Evolutionary conservation across 1,140 invertebrate species (phyloP).

Genomic region (Trachymyrmex septentrionalis): DNA sequence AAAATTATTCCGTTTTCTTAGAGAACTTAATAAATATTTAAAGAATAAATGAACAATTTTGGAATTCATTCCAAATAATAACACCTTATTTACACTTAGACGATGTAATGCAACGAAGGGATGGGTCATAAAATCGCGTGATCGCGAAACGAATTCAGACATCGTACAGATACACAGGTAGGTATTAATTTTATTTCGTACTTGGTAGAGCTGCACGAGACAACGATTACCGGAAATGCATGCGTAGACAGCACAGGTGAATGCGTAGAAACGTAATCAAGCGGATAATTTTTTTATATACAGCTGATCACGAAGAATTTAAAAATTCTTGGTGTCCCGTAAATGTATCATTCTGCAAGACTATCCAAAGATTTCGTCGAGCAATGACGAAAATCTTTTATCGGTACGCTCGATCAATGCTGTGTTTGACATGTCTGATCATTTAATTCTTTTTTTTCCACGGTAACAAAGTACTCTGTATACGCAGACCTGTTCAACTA

Average conservation of each 20-base stretch:
- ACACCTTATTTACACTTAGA: not conserved
- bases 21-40: too few species aligned
- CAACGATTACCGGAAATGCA: conserved; percentile 73
- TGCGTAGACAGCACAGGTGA: conserved; percentile 53
- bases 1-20: too few species aligned
- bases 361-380: not conserved
- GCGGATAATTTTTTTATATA: conserved; percentile 41
- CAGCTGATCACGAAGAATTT: conserved; percentile 21
- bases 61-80: too few species aligned
- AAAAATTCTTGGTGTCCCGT: not conserved
- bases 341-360: not conserved
- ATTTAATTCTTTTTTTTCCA: not conserved
- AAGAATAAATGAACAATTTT: too few species aligned
- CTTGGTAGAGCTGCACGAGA: conserved; percentile 74
- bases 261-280: conserved; percentile 53
- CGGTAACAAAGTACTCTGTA: not conserved
- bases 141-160: not conserved
- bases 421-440: not conserved
- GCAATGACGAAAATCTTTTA: not conserved
- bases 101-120: not conserved
- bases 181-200: conserved; percentile 75
- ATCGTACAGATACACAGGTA: conserved; percentile 72
- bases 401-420: conserved; percentile 13
- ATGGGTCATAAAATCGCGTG: not conserved
- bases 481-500: conserved; percentile 1